phyloP scores from a whole-genome alignment of 2,113 vertebrate species.

The Puntigrus tetrazona region DNA sequence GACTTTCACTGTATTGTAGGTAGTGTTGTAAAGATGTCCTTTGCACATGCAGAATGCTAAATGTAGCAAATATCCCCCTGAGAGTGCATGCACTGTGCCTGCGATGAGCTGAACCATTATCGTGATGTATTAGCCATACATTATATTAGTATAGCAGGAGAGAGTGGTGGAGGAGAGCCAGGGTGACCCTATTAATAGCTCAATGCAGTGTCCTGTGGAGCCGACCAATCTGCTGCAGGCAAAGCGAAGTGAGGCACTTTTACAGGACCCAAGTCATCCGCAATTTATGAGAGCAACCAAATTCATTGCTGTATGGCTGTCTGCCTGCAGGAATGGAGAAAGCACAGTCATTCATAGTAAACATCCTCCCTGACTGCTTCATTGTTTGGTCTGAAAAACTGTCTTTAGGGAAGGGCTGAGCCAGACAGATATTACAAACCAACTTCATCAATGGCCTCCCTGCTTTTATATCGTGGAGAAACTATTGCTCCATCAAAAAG shows the following conservation, averaged over 20 bases:
- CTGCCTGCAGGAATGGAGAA: slow-evolving; percentile 12
- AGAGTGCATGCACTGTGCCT: background rate
- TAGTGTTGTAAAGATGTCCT: slow-evolving; percentile 1
- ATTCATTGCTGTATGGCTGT: slow-evolving; percentile 18
- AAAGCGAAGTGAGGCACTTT: slow-evolving; percentile 26
- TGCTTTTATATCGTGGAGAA: background rate
- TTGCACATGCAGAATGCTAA: background rate
- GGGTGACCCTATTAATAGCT: slow-evolving; percentile 67
- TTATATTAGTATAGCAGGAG: slow-evolving; percentile 6
- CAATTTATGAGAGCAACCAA: slow-evolving; percentile 41
- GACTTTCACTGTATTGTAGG: background rate
- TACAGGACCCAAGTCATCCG: background rate
- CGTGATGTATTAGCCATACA: slow-evolving; percentile 39
- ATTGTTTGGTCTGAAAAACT: background rate
- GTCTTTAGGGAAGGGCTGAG: background rate
- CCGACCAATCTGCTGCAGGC: slow-evolving; percentile 55
- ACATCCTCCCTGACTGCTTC: slow-evolving; percentile 12
- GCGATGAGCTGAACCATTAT: background rate
- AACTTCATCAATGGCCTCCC: background rate
- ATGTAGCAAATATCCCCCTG: background rate
- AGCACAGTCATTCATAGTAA: slow-evolving; percentile 24
- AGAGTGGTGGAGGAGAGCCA: slow-evolving; percentile 39
- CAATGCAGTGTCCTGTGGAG: slow-evolving; percentile 54
- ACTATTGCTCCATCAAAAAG: background rate
- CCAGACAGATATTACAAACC: background rate